Evolutionary conservation across 1,140 invertebrate species (phyloP), one percentile per base, ranked within the genome.

Genomic region (Drosophila novamexicana): DNA sequence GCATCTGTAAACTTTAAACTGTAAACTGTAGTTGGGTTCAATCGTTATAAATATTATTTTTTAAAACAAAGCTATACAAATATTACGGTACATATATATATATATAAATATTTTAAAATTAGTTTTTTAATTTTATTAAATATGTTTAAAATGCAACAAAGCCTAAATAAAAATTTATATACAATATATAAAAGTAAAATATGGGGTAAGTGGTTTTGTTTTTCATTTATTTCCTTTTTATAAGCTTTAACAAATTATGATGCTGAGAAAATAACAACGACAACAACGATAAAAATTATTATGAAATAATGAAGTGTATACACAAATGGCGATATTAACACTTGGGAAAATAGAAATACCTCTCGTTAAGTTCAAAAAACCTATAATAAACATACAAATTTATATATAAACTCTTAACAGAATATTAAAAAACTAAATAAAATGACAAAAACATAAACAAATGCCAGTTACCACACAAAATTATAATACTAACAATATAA

Each of bases 341-440:
- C 86, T 89, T 91, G 86, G 79, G 84, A 91, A 92, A 90, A 92
- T 92, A 92, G 77, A 92, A 92, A 92, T 92, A 92, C 91, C 91
- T 92, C 91, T 92, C 78, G 84, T 92, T 92, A 90, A 92, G 91
- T 92, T 92, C 91, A 92, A 92, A 91, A 71, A 45, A 77, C 69
- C 53, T 89, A 90, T 81, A 70, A 88, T 75, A 74, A 82, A 73
- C 36, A 66, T 64, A 47, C 49, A 72, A 67, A 64, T 70, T 63
- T 75, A 68, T 75, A 81, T 81, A 70, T 74, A 67, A 70, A 69
- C n/a, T 81, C 67, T 74, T 64, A 70, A 69, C n/a, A 22, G 29
- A 7, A 5, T 29, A 9, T 22, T 59, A 67, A 61, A 53, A 49
- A 54, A 18, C 36, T 36, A 79, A 79, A 68, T 45, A 34, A 7